These are phyloP conservation scores for Falco naumanni DNA, from an alignment of 2,797 vertebrate genomes.

Conservation along the genomic window DNA sequence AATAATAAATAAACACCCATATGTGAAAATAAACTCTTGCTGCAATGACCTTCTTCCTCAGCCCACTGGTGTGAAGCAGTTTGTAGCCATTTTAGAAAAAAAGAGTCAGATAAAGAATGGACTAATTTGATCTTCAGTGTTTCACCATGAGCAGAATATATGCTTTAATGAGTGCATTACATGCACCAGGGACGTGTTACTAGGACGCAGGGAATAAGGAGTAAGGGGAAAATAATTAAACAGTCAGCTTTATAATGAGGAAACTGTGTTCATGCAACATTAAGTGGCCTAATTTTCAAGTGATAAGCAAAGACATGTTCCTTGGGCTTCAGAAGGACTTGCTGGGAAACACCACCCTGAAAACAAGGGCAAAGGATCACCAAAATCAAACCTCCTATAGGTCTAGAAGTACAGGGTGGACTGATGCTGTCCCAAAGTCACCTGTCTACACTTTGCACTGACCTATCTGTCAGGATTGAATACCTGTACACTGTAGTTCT, in stretches of 20 bases:
- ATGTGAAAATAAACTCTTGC: not conserved
- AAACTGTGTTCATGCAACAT: constrained; percentile 45
- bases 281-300: constrained; percentile 39
- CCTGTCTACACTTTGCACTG: not conserved
- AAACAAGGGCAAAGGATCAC: not conserved
- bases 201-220: constrained; percentile 2
- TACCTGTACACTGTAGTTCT: not conserved
- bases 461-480: rapidly evolving
- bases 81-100: constrained; percentile 16
- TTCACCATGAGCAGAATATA: constrained; percentile 43
- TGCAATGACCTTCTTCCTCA: constrained; percentile 37
- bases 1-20: constrained; percentile 38
- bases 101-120: constrained; percentile 23
- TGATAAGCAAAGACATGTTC: not conserved
- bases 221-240: constrained; percentile 58
- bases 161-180: constrained; percentile 55
- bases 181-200: constrained; percentile 34
- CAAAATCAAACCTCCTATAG: not conserved
- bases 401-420: not conserved
- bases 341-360: not conserved
- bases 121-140: constrained; percentile 22
- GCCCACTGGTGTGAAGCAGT: constrained; percentile 40
- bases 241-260: constrained; percentile 46
- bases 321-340: not conserved
- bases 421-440: not conserved